Evolutionary conservation across 2,888 invertebrate genomes (phyloP).

Genomic region (Callosobruchus maculatus): DNA sequence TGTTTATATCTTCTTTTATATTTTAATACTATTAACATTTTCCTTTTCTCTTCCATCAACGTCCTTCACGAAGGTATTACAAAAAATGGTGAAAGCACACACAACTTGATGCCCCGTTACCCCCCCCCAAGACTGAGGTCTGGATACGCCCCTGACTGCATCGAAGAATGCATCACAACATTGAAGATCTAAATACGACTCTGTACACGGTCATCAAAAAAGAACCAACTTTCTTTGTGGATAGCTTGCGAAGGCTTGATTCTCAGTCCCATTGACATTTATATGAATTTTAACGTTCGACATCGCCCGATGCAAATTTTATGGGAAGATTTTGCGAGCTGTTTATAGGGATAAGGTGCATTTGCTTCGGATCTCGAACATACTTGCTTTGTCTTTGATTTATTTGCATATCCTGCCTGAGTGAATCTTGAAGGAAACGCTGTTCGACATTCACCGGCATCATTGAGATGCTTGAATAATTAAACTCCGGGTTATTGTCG

Average conservation of each 20-base stretch:
- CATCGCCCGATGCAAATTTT: conserved; percentile 6
- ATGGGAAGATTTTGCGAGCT: conserved; percentile 2
- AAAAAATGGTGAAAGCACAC: no score
- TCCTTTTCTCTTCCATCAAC: no score
- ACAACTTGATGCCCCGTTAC: no score
- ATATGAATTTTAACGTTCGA: conserved; percentile 9
- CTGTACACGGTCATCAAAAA: not conserved
- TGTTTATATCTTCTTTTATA: no score
- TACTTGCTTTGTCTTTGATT: not conserved
- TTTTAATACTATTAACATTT: no score
- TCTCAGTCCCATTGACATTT: not conserved
- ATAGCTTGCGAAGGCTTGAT: not conserved
- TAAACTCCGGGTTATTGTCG: not conserved
- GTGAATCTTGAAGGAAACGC: not conserved
- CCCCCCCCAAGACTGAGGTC: no score
- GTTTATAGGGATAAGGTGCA: conserved; percentile 1
- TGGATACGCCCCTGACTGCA: no score
- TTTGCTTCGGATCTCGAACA: conserved; percentile 1
- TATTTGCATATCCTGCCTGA: not conserved
- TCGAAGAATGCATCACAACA: no score
- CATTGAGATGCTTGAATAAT: not conserved
- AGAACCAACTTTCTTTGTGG: not conserved
- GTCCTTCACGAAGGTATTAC: no score
- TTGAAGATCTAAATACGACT: not conserved
- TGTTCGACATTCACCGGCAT: not conserved